Conservation (phyloP, 2,888 invertebrate species). For the Abscondita cerata region DNA sequence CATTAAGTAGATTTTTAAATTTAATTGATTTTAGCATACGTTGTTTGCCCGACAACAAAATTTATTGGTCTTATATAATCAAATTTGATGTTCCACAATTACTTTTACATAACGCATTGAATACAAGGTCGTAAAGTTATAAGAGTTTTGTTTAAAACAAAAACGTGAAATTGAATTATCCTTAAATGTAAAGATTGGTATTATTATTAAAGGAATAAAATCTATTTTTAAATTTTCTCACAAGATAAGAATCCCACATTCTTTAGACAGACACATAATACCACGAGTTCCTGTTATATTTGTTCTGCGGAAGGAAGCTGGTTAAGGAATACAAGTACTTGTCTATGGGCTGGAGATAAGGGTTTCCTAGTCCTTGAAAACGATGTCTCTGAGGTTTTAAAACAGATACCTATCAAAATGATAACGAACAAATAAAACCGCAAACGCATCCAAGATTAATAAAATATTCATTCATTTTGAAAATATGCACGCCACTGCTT, state of each 20-base stretch:
- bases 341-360: constrained; percentile 35
- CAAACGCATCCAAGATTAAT: neutral
- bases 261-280: constrained; percentile 39
- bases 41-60: too few relatives aligned
- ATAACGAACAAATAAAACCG: constrained; percentile 13
- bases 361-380: constrained; percentile 41
- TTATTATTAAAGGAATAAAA: too few relatives aligned
- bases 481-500: constrained; percentile 28
- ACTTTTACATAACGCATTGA: too few relatives aligned
- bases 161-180: too few relatives aligned
- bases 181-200: too few relatives aligned
- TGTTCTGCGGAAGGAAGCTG: constrained; percentile 43
- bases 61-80: too few relatives aligned
- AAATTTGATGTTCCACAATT: too few relatives aligned
- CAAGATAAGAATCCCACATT: constrained; percentile 21
- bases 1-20: too few relatives aligned
- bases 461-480: too few relatives aligned
- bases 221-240: constrained; percentile 22
- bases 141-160: too few relatives aligned
- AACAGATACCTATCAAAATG: constrained; percentile 10
- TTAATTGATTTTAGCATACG: too few relatives aligned
- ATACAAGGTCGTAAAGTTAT: too few relatives aligned
- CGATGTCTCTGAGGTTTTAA: constrained; percentile 17
- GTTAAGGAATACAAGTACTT: constrained; percentile 27
- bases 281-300: constrained; percentile 34